These are phyloP conservation scores for Isichthys henryi DNA, from an alignment of 2,113 vertebrate species.

Conservation along the genomic window DNA sequence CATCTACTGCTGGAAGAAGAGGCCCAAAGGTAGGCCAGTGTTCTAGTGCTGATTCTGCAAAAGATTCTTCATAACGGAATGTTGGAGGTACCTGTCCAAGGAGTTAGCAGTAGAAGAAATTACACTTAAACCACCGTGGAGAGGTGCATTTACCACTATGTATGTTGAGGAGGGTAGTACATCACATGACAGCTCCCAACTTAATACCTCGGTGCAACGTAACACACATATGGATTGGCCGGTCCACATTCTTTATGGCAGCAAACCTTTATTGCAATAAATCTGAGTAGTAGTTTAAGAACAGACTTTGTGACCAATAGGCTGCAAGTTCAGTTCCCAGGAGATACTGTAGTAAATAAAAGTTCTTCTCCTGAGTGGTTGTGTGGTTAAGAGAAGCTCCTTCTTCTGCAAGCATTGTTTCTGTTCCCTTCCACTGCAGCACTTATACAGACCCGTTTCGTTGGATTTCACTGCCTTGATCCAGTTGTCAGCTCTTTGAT, in stretches of 20 bases:
- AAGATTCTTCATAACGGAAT: neutral
- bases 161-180: neutral
- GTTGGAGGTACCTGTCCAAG: neutral
- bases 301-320: neutral
- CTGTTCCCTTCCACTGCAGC: neutral
- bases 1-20: constrained; percentile 9
- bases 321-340: neutral
- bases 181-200: neutral
- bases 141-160: neutral
- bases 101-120: neutral
- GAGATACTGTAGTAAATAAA: neutral
- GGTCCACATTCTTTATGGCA: too few species aligned
- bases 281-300: neutral
- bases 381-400: neutral
- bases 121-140: neutral
- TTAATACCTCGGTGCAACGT: neutral
- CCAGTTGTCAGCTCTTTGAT: neutral
- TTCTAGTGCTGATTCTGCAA: neutral
- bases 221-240: too few species aligned
- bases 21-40: constrained; percentile 35
- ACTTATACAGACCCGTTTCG: neutral
- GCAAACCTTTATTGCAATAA: neutral
- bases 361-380: neutral
- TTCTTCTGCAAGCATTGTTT: neutral
- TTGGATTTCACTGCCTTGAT: neutral